phyloP scores from a whole-genome alignment of 2,113 vertebrate species.

The Acrocephalus kingi region DNA sequence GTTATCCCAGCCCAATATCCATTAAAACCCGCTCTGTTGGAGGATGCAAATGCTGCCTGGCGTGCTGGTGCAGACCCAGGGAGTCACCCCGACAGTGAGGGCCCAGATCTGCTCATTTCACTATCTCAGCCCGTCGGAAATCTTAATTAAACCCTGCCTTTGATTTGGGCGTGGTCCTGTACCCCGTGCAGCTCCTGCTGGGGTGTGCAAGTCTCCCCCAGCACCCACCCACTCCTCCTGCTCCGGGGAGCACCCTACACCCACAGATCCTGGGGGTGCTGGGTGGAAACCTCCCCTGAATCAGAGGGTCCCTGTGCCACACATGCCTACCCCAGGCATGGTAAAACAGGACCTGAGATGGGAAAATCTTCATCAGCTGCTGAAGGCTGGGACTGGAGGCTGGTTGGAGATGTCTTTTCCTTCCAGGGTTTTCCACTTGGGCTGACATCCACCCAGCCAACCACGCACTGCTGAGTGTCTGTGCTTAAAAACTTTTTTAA shows the following conservation, averaged over 20 bases:
- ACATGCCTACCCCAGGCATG: background rate
- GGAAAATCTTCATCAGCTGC: background rate
- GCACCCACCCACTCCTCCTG: background rate
- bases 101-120: slow-evolving; percentile 16
- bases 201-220: background rate
- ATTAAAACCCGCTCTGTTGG: background rate
- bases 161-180: slow-evolving; percentile 19
- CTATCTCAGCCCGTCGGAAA: background rate
- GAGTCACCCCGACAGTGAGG: background rate
- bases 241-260: background rate
- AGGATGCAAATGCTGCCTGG: slow-evolving; percentile 39
- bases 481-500: background rate
- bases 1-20: background rate
- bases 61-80: slow-evolving; percentile 7
- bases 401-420: background rate
- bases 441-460: fast-evolving
- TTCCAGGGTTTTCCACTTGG: background rate
- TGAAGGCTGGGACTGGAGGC: background rate
- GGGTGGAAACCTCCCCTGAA: fast-evolving
- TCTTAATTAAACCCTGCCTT: slow-evolving; percentile 43
- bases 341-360: fast-evolving
- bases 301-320: fast-evolving
- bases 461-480: fast-evolving
- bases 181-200: background rate
- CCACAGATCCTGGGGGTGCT: background rate